A percentile compares a stretch with the other conserved stretches of the same genome.
Conservation (phyloP, 2,888 invertebrate species). For the Monopis laevigella region DNA sequence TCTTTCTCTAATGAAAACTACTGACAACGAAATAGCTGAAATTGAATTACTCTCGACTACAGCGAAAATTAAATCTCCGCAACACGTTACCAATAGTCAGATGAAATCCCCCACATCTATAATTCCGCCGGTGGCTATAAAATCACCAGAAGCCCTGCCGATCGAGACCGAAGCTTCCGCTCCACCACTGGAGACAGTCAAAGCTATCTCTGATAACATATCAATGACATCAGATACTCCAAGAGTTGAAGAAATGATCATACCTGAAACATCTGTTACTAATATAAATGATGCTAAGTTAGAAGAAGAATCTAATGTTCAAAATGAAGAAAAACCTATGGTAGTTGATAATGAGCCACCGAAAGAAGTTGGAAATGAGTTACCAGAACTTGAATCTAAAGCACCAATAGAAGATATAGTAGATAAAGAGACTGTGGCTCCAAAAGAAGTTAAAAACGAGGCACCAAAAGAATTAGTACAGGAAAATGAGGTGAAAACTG, state of each 20-base stretch:
- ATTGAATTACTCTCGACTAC: conserved; percentile 37
- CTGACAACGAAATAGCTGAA: conserved; percentile 40
- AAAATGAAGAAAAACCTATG: conserved; percentile 12
- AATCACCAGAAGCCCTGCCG: conserved; percentile 38
- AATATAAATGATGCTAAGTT: conserved; percentile 13
- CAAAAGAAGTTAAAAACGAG: conserved; percentile 24
- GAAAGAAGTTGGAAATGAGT: conserved; percentile 9
- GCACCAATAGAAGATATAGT: conserved; percentile 15
- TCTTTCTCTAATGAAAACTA: conserved; percentile 39
- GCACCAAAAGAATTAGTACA: too few species aligned
- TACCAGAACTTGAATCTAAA: conserved; percentile 19
- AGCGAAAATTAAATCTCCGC: conserved; percentile 39
- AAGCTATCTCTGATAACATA: conserved; percentile 33
- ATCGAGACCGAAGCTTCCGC: conserved; percentile 41
- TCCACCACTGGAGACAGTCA: conserved; percentile 38
- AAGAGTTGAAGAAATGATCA: conserved; percentile 18
- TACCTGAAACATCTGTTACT: conserved; percentile 12
- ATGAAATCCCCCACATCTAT: conserved; percentile 36
- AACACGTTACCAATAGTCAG: conserved; percentile 23
- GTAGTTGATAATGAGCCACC: background rate
- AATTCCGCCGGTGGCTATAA: conserved; percentile 26
- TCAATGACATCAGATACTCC: conserved; percentile 32
- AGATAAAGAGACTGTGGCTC: conserved; percentile 17
- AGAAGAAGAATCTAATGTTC: background rate
- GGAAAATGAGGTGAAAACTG: conserved; percentile 15